Evolutionary conservation across 2,113 vertebrate genomes (phyloP).

Genomic region (Gnathonemus echidnorhynchus): DNA sequence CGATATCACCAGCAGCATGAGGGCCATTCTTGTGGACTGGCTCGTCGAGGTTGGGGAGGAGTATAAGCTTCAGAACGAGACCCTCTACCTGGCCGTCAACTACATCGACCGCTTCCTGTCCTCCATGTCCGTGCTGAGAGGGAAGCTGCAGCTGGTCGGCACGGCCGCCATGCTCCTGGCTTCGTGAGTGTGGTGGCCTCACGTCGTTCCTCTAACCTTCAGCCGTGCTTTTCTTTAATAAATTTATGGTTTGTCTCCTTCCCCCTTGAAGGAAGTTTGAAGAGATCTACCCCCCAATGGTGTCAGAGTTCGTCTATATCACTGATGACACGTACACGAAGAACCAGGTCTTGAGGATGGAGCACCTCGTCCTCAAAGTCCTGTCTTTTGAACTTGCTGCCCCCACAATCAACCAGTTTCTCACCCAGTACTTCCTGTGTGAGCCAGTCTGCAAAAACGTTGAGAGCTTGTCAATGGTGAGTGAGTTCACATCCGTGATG

Average conservation of each 20-base stretch:
- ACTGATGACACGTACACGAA: conserved; percentile 97
- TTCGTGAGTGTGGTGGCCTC: conserved; percentile 66
- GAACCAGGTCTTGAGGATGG: conserved; percentile 96
- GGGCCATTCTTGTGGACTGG: conserved; percentile 97
- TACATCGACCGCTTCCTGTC: conserved; percentile 97
- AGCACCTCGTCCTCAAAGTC: conserved; percentile 93
- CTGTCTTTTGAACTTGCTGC: conserved; percentile 92
- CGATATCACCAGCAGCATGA: conserved; percentile 93
- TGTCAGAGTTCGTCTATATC: conserved; percentile 97
- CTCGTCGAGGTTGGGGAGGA: conserved; percentile 96
- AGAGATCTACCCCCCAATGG: conserved; percentile 97
- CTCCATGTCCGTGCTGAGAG: conserved; percentile 92
- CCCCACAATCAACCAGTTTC: conserved; percentile 91
- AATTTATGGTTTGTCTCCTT: background rate
- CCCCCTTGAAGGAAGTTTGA: conserved; percentile 80
- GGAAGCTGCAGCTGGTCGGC: conserved; percentile 94
- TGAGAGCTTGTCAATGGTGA: conserved; percentile 85
- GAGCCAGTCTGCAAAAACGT: conserved; percentile 65
- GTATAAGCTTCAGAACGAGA: conserved; percentile 95
- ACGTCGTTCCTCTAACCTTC: background rate
- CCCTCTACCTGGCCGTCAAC: conserved; percentile 89
- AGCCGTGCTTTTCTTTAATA: background rate
- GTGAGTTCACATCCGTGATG: background rate
- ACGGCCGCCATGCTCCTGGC: conserved; percentile 95
- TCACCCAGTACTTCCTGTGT: conserved; percentile 83